Evolutionary conservation across 2,797 vertebrate species (phyloP).

Genomic region (Lutjanus campechanus): DNA sequence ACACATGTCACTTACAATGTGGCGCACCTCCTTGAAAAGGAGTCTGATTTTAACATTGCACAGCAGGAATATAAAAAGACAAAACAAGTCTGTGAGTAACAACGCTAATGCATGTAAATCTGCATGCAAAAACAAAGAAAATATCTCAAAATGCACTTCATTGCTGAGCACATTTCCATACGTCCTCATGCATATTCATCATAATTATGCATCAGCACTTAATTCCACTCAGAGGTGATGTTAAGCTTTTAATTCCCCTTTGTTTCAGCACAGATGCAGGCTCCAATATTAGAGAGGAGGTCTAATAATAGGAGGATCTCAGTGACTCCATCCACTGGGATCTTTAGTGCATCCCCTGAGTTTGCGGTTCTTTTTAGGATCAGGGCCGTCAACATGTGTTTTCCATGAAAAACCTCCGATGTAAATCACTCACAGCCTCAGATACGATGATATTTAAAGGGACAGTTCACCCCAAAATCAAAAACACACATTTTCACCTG

Average conservation of each 20-base stretch:
- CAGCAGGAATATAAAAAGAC: neutral
- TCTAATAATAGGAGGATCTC: conserved; percentile 65
- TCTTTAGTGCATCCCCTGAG: conserved; percentile 46
- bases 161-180: neutral
- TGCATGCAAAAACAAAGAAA: neutral
- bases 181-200: conserved; percentile 32
- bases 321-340: conserved; percentile 42
- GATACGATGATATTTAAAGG: no score
- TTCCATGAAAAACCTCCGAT: conserved; percentile 23
- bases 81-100: neutral
- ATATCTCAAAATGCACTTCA: neutral
- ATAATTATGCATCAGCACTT: conserved; percentile 39
- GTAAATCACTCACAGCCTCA: neutral
- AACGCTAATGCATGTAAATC: neutral
- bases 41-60: neutral
- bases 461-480: no score
- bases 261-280: conserved; percentile 66
- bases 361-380: conserved; percentile 31
- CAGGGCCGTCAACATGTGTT: conserved; percentile 45
- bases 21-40: neutral
- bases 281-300: conserved; percentile 58
- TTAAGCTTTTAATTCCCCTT: conserved; percentile 62
- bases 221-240: conserved; percentile 43
- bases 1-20: neutral
- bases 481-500: no score